Evolutionary conservation across 2,888 invertebrate species (phyloP).

Genomic region (Plusia festucae): DNA sequence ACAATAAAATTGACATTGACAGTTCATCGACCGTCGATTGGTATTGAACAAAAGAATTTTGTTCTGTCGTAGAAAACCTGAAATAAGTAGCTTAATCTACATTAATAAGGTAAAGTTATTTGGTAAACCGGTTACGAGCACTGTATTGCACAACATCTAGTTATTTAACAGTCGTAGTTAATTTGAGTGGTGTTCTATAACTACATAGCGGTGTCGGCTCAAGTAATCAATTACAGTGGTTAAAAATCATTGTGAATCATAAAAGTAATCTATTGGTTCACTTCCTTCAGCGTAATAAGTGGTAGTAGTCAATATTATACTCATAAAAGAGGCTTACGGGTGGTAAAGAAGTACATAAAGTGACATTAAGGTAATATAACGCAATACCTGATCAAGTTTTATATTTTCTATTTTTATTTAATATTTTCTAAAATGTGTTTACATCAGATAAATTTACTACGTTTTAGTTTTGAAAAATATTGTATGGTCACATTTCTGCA

Average conservation of each 20-base stretch:
- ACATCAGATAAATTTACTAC: background rate
- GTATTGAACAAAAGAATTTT: conserved; percentile 57
- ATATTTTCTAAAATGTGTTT: background rate
- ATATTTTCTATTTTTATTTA: background rate
- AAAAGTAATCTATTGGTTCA: conserved; percentile 43
- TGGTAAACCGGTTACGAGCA: conserved; percentile 62
- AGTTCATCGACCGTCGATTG: conserved; percentile 57
- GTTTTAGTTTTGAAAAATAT: background rate
- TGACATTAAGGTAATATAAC: conserved; percentile 7
- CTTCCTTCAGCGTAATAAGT: conserved; percentile 48
- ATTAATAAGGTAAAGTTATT: conserved; percentile 66
- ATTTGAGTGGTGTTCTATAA: conserved; percentile 17
- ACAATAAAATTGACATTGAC: conserved; percentile 49
- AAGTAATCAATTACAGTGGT: conserved; percentile 41
- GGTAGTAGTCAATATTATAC: conserved; percentile 36
- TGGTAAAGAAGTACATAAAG: background rate
- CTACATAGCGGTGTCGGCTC: conserved; percentile 33
- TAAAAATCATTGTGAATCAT: conserved; percentile 54
- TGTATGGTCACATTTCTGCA: background rate
- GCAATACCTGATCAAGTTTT: background rate
- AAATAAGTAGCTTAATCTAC: conserved; percentile 56
- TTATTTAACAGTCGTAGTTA: conserved; percentile 30
- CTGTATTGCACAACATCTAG: conserved; percentile 49
- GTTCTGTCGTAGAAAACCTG: conserved; percentile 53
- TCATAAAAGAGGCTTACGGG: background rate